Evolutionary conservation across 2,113 vertebrate genomes (phyloP).

Genomic region (Excalfactoria chinensis): DNA sequence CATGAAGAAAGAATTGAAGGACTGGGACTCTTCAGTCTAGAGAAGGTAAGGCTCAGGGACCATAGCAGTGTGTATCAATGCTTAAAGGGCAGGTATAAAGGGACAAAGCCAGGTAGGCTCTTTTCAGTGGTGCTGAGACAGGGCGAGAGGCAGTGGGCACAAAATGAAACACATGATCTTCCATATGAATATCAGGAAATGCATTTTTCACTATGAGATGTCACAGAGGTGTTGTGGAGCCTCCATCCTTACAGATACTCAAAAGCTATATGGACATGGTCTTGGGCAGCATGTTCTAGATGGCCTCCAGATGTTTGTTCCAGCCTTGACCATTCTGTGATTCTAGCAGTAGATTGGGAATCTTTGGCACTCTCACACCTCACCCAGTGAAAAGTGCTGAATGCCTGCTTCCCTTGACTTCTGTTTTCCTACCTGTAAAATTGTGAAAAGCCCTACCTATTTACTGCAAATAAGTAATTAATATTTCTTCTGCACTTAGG

Average conservation of each 20-base stretch:
- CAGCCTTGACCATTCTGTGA: background rate
- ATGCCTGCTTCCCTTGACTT: background rate
- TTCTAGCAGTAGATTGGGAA: background rate
- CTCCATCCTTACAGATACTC: background rate
- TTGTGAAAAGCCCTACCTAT: background rate
- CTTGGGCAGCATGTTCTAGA: no score
- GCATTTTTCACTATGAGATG: background rate
- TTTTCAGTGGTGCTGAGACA: background rate
- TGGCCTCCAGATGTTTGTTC: background rate
- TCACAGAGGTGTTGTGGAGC: background rate
- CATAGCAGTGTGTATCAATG: fast-evolving
- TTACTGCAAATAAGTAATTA: background rate
- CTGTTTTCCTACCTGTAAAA: background rate
- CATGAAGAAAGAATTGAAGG: background rate
- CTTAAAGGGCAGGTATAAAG: background rate
- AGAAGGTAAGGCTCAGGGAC: background rate
- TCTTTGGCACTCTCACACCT: background rate
- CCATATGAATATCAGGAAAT: background rate
- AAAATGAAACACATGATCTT: background rate
- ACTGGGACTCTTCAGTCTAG: background rate
- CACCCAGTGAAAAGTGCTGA: background rate
- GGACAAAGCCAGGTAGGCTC: background rate
- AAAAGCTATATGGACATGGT: background rate
- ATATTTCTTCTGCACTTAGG: background rate
- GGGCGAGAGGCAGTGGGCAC: background rate